Evolutionary conservation across 2,113 vertebrate genomes (phyloP), one percentile per base, ranked within the genome.

Genomic region (Sporophila hypoxantha): DNA sequence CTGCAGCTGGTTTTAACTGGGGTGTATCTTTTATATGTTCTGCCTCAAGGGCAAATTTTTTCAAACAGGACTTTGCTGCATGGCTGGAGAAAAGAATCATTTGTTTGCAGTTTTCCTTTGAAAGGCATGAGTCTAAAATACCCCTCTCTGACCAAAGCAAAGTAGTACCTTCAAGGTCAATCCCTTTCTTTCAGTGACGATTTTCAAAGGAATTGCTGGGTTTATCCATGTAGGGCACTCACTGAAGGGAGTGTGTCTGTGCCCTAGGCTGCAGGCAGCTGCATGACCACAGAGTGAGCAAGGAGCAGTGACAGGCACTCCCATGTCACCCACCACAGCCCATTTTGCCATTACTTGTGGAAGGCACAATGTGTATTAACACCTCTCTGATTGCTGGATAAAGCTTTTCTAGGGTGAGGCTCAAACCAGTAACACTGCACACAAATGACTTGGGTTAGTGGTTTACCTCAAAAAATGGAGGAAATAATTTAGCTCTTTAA

Each of bases 391-490:
- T 25, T 56, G 69, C 69, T 57, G 59, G 52, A 75, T 46, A 17
- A 85, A 85, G 55, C 8, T 89, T 87, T 89, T 82, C 46, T 66
- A 89, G 85, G 46, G 57, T 69, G 66, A 92, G 39, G 59, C 70
- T 85, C 69, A 87, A 90, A 82, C 61, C 76, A 77, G 57, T 62
- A 83, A 75, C 67, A 25, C 66, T 76, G 66, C 29, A 61, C 29
- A 37, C 53, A 80, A 57, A 62, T 10, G 2, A 42, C 62, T 81
- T 39, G 65, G 62, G 59, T 93, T 89, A 89, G 92, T 89, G 95
- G 92, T 88, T 95, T 93, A 78, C 91, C 92, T 93, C 92, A 85
- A 85, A 82, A 85, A 90, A 49, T 7, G 8, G 70, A 76, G 77
- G 70, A 71, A 86, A 84, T 90, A 47, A 69, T 70, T 91, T 77